Conservation (phyloP, 2,113 vertebrate genomes). For the Tylochromis polylepis region DNA sequence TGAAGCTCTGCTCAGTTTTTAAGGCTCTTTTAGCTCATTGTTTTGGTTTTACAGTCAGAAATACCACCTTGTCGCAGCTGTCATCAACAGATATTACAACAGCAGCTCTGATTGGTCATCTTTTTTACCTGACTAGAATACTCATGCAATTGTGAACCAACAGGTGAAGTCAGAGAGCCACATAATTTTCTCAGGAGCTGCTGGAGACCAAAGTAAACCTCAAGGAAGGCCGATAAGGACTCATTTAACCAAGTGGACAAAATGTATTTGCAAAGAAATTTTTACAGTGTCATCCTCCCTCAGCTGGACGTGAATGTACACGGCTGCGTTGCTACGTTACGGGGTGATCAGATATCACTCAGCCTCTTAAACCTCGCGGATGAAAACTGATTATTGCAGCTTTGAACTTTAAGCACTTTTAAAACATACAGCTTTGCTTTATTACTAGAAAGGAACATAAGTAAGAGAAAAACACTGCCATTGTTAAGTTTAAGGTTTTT, state of each 20-base stretch:
- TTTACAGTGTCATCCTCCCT: not conserved
- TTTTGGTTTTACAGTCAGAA: not conserved
- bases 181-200: not conserved
- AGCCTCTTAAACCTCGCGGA: not conserved
- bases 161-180: not conserved
- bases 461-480: not conserved
- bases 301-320: not conserved
- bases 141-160: rapidly evolving
- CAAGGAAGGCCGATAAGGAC: not conserved
- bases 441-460: not conserved
- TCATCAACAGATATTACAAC: not conserved
- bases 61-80: not conserved
- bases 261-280: not conserved
- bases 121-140: not conserved
- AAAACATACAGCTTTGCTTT: not conserved
- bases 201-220: not conserved
- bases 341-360: not conserved
- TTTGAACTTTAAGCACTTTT: conserved; percentile 27
- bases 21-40: not conserved
- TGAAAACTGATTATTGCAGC: conserved; percentile 9
- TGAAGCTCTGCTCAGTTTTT: not conserved
- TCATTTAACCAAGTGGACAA: not conserved
- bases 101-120: not conserved
- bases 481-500: not conserved
- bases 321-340: not conserved